Conservation (phyloP, 2,888 invertebrate genomes). For the Oscheius myriophilus region DNA sequence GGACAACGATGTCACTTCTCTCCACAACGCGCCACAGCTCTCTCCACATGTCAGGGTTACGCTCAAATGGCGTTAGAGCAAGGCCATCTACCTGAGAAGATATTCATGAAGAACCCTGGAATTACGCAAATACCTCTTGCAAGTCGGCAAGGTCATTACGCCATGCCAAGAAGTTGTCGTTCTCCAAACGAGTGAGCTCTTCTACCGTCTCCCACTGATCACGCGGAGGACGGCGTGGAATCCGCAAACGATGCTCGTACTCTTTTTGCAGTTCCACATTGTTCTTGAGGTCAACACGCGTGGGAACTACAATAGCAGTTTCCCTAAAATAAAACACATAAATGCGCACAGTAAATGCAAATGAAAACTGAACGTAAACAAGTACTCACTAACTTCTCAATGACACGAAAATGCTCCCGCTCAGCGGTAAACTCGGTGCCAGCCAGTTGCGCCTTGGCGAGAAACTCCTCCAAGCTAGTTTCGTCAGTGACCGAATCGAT, state of each 20-base stretch:
- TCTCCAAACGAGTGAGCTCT: slow-evolving; percentile 83
- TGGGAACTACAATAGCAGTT: slow-evolving; percentile 57
- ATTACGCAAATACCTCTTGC: slow-evolving; percentile 61
- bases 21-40: slow-evolving; percentile 99
- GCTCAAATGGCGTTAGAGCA: slow-evolving; percentile 93
- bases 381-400: slow-evolving; percentile 58
- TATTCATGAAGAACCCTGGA: background rate
- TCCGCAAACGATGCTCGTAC: slow-evolving; percentile 78
- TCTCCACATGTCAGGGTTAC: slow-evolving; percentile 96
- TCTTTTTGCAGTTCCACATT: slow-evolving; percentile 59
- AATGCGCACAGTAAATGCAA: background rate
- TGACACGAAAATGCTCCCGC: slow-evolving; percentile 61
- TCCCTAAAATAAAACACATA: slow-evolving; percentile 39
- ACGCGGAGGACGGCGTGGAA: slow-evolving; percentile 90
- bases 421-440: slow-evolving; percentile 86
- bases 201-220: slow-evolving; percentile 80
- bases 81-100: slow-evolving; percentile 77
- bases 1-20: slow-evolving; percentile 75
- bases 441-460: slow-evolving; percentile 92
- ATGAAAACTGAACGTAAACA: background rate
- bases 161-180: slow-evolving; percentile 89
- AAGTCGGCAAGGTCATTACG: slow-evolving; percentile 81
- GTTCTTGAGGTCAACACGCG: slow-evolving; percentile 48
- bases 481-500: slow-evolving; percentile 68
- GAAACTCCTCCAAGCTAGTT: slow-evolving; percentile 83